phyloP scores from a whole-genome alignment of 1,140 invertebrate species.

The Acromyrmex charruanus region DNA sequence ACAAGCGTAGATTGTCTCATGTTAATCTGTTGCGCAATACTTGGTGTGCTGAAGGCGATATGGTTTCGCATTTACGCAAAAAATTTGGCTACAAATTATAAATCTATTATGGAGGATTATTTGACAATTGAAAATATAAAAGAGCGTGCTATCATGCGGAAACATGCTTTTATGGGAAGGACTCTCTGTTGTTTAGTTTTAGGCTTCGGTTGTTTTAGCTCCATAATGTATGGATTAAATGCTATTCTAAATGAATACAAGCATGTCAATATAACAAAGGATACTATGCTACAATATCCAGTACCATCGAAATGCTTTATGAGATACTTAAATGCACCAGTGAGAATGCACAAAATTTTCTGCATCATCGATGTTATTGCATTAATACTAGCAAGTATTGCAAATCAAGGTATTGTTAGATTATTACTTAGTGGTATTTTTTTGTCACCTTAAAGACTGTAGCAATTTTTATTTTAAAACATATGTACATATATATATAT shows the following conservation, averaged over 20 bases:
- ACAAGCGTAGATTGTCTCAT: constrained; percentile 35
- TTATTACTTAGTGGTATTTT: background rate
- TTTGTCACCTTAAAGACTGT: background rate
- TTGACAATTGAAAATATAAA: background rate
- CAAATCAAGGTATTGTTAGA: constrained; percentile 54
- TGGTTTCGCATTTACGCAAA: constrained; percentile 7
- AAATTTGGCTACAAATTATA: constrained; percentile 40
- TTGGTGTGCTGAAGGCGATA: constrained; percentile 19
- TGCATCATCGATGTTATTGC: background rate
- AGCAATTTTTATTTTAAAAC: background rate
- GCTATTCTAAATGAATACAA: background rate
- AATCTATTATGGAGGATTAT: constrained; percentile 38
- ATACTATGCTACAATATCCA: background rate
- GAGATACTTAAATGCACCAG: background rate
- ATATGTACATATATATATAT: background rate
- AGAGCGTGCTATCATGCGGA: constrained; percentile 26
- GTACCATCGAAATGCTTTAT: constrained; percentile 28
- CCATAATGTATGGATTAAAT: background rate
- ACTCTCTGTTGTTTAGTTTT: background rate
- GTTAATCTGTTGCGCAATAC: constrained; percentile 13
- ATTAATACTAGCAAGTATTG: background rate
- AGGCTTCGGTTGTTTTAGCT: background rate
- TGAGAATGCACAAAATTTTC: background rate
- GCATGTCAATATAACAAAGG: constrained; percentile 6
- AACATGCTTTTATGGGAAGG: constrained; percentile 41